Conservation (phyloP, 2,113 vertebrate genomes). For the Gila orcuttii region DNA sequence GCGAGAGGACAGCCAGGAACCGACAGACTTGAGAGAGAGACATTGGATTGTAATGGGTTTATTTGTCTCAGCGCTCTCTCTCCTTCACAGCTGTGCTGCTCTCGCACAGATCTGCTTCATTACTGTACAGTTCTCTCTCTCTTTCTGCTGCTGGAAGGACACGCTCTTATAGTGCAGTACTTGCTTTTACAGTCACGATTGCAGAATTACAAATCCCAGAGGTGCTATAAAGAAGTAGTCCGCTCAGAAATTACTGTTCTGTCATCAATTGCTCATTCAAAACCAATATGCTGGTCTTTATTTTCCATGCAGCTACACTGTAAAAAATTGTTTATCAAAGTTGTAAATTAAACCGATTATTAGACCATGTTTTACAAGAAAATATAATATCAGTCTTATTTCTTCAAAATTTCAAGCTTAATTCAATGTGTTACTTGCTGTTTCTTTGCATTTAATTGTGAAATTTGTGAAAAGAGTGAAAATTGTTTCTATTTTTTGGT, state of each 20-base stretch:
- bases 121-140: conserved; percentile 6
- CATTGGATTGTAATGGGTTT: neutral
- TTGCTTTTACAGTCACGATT: neutral
- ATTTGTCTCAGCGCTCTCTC: neutral
- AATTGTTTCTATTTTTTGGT: too few relatives aligned
- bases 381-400: too few relatives aligned
- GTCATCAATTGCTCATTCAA: neutral
- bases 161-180: neutral
- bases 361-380: too few relatives aligned
- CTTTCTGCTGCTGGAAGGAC: conserved; percentile 25
- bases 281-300: neutral
- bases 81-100: conserved; percentile 40
- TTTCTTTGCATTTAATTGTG: too few relatives aligned
- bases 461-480: too few relatives aligned
- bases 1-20: conserved; percentile 21
- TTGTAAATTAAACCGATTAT: too few relatives aligned
- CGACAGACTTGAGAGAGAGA: conserved; percentile 20
- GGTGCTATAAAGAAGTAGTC: neutral
- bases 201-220: neutral
- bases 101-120: conserved; percentile 17
- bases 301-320: neutral
- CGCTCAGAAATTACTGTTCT: neutral
- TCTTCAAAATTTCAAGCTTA: too few relatives aligned
- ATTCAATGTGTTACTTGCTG: too few relatives aligned
- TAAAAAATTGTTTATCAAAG: too few relatives aligned